Conservation (phyloP, 2,888 invertebrate species). For the Tipula confusa region DNA sequence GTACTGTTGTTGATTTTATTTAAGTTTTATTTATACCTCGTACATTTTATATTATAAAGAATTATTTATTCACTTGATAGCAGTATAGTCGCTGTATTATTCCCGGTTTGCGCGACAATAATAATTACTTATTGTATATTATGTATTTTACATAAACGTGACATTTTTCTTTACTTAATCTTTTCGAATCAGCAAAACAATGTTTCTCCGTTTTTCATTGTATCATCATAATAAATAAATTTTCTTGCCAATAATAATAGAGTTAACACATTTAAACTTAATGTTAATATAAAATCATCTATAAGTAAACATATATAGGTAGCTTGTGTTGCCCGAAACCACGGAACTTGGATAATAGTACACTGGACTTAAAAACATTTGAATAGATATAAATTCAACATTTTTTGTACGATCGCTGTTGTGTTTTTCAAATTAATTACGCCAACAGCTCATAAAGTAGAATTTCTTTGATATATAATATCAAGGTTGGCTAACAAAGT, state of each 20-base stretch:
- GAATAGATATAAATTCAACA: not conserved
- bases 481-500: constrained; percentile 6
- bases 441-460: not conserved
- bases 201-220: not conserved
- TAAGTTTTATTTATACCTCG: not conserved
- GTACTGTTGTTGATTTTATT: not conserved
- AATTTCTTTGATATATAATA: not conserved
- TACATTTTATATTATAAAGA: not conserved
- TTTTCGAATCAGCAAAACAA: not conserved
- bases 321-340: not conserved
- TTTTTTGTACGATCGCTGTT: not conserved
- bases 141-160: not conserved
- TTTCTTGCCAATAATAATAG: not conserved
- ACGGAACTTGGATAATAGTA: not conserved
- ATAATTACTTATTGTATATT: constrained; percentile 8
- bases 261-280: constrained; percentile 15
- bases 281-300: not conserved
- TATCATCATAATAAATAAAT: not conserved
- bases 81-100: not conserved
- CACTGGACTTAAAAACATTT: too few relatives aligned
- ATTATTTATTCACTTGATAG: not conserved
- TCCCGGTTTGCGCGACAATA: constrained; percentile 12
- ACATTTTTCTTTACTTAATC: not conserved
- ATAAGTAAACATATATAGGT: not conserved
- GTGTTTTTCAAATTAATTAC: not conserved